Conservation (phyloP, 2,888 invertebrate genomes). For the Zhuqinia jingwanae region DNA sequence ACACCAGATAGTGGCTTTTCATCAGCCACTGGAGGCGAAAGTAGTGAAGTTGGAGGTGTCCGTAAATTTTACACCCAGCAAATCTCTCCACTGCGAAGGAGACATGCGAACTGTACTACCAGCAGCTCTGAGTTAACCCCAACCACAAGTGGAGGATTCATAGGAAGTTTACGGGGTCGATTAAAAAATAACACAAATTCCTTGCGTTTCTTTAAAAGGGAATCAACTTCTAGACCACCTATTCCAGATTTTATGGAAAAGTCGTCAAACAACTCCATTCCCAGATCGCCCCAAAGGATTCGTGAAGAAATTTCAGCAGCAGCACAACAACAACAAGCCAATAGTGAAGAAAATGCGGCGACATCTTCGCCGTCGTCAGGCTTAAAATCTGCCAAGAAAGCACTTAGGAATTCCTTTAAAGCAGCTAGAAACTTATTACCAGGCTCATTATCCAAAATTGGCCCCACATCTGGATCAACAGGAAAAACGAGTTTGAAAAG, state of each 20-base stretch:
- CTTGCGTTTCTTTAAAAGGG: constrained; percentile 32
- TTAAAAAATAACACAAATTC: constrained; percentile 24
- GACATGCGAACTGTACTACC: constrained; percentile 62
- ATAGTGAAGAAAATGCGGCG: no score
- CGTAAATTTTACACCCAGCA: not conserved
- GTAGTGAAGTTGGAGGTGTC: constrained; percentile 38
- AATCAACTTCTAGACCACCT: constrained; percentile 42
- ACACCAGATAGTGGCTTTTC: constrained; percentile 18
- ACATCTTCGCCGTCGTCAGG: constrained; percentile 12
- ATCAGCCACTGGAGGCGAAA: constrained; percentile 53
- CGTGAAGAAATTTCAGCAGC: not conserved
- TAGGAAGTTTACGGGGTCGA: not conserved
- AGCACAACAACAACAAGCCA: not conserved
- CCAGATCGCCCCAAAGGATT: constrained; percentile 1
- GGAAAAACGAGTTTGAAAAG: constrained; percentile 29
- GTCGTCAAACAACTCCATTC: constrained; percentile 4
- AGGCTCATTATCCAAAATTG: constrained; percentile 47
- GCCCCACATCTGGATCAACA: not conserved
- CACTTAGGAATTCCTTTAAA: constrained; percentile 61
- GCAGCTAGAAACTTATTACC: constrained; percentile 65
- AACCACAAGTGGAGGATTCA: constrained; percentile 25
- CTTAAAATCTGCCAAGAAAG: constrained; percentile 54
- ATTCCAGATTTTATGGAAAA: constrained; percentile 60
- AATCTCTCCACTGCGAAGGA: constrained; percentile 62
- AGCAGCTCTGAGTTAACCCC: constrained; percentile 16